Evolutionary conservation across 1,140 invertebrate genomes (phyloP).

Genomic region (Procambarus virginalis): DNA sequence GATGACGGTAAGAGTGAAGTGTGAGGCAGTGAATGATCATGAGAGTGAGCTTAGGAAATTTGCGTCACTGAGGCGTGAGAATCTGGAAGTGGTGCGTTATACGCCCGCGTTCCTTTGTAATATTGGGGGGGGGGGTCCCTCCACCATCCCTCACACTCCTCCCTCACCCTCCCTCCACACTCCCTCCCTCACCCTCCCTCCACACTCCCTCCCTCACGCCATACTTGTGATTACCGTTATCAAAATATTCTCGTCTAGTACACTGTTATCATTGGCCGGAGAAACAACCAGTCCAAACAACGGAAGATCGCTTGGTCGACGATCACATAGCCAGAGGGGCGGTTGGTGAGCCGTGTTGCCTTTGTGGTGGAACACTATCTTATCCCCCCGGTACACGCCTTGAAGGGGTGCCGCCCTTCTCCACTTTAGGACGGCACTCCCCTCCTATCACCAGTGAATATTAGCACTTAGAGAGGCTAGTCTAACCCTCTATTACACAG

Average conservation of each 20-base stretch:
- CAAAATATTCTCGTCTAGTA: slow-evolving; percentile 15
- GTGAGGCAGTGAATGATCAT: not conserved
- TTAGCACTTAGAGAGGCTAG: slow-evolving; percentile 29
- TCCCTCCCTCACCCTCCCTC: too few species aligned
- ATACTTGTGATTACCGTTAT: slow-evolving; percentile 28
- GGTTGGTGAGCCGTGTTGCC: not conserved
- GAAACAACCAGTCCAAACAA: not conserved
- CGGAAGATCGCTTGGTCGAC: not conserved
- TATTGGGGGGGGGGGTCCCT: too few species aligned
- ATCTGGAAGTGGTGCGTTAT: not conserved
- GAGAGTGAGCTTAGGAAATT: not conserved
- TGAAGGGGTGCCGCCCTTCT: not conserved
- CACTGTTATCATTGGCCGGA: not conserved
- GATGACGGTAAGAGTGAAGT: not conserved
- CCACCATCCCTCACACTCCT: too few species aligned
- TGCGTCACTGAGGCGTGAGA: not conserved
- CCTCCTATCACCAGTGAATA: not conserved
- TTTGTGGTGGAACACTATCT: not conserved
- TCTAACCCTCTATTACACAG: slow-evolving; percentile 7
- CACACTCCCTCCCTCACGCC: too few species aligned
- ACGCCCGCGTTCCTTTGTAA: not conserved
- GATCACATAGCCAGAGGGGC: too few species aligned
- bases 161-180: too few species aligned
- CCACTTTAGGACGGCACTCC: slow-evolving; percentile 1
- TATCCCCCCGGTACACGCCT: not conserved